Percentiles rank a stretch among this genome's conserved stretches.
phyloP scores from a whole-genome alignment of 1,140 invertebrate species.

The Sycophaga agraensis region DNA sequence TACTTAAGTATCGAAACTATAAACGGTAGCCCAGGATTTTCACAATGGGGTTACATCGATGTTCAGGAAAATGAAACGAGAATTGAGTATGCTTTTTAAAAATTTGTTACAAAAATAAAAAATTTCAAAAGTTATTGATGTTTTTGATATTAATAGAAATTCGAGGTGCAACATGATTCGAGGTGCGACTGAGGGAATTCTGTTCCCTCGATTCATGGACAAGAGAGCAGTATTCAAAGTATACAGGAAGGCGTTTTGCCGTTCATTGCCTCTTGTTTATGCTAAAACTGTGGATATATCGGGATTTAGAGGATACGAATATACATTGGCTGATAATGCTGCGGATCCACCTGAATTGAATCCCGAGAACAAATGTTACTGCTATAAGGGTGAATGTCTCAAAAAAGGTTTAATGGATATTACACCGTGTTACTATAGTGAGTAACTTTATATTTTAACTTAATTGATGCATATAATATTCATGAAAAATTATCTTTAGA shows the following conservation, averaged over 20 bases:
- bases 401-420: constrained; percentile 67
- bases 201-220: constrained; percentile 62
- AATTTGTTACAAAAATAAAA: not conserved
- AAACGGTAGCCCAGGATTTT: constrained; percentile 63
- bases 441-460: constrained; percentile 44
- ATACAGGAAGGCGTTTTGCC: constrained; percentile 70
- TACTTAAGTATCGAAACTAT: constrained; percentile 60
- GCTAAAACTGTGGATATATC: constrained; percentile 38
- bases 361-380: constrained; percentile 66
- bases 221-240: constrained; percentile 59
- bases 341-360: constrained; percentile 61
- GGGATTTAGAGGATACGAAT: constrained; percentile 53
- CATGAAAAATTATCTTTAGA: constrained; percentile 48
- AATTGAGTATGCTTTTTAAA: constrained; percentile 38
- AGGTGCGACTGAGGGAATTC: constrained; percentile 63
- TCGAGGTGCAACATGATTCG: constrained; percentile 61
- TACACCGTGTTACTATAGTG: constrained; percentile 74
- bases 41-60: constrained; percentile 62
- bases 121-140: no score
- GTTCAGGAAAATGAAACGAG: constrained; percentile 41
- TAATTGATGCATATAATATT: constrained; percentile 6
- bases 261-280: constrained; percentile 63
- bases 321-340: constrained; percentile 58
- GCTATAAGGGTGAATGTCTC: constrained; percentile 58
- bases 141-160: constrained; percentile 40